These are phyloP conservation scores for Tachycineta bicolor DNA, from an alignment of 2,113 vertebrate genomes.

Conservation along the genomic window DNA sequence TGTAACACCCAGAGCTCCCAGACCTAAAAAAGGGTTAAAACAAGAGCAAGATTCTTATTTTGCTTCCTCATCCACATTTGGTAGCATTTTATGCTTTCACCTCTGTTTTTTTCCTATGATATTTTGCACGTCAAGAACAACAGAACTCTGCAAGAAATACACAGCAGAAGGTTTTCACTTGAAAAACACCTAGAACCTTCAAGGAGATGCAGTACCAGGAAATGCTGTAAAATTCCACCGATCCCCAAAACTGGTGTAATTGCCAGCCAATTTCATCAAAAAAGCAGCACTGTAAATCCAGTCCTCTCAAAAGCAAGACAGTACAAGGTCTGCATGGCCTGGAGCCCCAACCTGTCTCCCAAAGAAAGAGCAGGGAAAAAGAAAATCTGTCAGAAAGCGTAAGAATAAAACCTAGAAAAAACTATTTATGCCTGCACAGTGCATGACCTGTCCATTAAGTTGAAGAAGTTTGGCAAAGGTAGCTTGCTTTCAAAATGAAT, in stretches of 20 bases:
- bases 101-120: not conserved
- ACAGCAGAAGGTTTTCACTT: not conserved
- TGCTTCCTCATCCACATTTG: not conserved
- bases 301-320: not conserved
- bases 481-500: not conserved
- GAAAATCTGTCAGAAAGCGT: not conserved
- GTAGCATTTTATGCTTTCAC: not conserved
- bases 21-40: not conserved
- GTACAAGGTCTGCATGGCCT: not conserved
- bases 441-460: not conserved
- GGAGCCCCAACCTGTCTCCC: not conserved
- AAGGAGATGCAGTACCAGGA: not conserved
- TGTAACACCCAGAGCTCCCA: not conserved
- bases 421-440: not conserved
- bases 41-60: not conserved
- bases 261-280: not conserved
- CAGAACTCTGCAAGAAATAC: not conserved
- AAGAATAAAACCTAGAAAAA: not conserved
- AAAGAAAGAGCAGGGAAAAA: not conserved
- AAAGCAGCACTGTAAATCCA: not conserved
- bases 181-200: not conserved
- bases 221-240: not conserved
- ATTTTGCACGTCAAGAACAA: not conserved
- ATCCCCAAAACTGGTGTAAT: not conserved
- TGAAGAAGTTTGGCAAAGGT: not conserved